Evolutionary conservation across 2,888 invertebrate genomes (phyloP).

Genomic region (Macrostomum cliftonense): DNA sequence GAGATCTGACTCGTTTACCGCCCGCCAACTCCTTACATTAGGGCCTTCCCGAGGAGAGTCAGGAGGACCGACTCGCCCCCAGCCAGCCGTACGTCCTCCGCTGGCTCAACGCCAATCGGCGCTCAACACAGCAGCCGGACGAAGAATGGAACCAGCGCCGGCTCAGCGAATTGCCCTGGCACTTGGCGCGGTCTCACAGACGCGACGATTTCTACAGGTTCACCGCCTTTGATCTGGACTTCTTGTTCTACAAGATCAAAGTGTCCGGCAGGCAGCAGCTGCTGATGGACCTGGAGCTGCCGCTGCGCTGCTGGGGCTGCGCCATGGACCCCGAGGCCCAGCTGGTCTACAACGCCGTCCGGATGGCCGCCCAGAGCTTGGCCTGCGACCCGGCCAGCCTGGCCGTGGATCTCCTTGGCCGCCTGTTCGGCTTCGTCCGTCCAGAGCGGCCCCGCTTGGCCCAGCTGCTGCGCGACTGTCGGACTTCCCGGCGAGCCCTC

Average conservation of each 20-base stretch:
- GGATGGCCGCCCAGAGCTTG: constrained; percentile 3
- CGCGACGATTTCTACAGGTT: constrained; percentile 1
- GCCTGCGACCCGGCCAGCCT: not conserved
- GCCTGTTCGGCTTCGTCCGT: not conserved
- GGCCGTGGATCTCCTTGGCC: not conserved
- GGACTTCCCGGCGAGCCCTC: not conserved
- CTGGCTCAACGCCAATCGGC: constrained; percentile 4
- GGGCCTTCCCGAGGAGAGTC: not conserved
- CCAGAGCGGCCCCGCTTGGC: not conserved
- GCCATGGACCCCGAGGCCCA: not conserved
- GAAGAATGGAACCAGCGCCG: constrained; percentile 39
- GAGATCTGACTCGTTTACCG: too few relatives aligned
- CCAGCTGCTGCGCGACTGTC: not conserved
- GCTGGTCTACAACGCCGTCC: constrained; percentile 3
- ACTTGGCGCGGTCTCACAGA: constrained; percentile 14
- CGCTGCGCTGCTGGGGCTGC: not conserved
- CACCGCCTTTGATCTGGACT: constrained; percentile 3
- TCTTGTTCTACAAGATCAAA: not conserved
- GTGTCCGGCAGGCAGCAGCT: not conserved
- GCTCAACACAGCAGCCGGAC: too few relatives aligned
- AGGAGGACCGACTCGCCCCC: not conserved
- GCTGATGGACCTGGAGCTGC: constrained; percentile 1
- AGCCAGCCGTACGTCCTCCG: not conserved
- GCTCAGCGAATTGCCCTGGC: constrained; percentile 24
- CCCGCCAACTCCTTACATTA: too few relatives aligned